Evolutionary conservation across 2,888 invertebrate species (phyloP).

Genomic region (Apotomis capreana): DNA sequence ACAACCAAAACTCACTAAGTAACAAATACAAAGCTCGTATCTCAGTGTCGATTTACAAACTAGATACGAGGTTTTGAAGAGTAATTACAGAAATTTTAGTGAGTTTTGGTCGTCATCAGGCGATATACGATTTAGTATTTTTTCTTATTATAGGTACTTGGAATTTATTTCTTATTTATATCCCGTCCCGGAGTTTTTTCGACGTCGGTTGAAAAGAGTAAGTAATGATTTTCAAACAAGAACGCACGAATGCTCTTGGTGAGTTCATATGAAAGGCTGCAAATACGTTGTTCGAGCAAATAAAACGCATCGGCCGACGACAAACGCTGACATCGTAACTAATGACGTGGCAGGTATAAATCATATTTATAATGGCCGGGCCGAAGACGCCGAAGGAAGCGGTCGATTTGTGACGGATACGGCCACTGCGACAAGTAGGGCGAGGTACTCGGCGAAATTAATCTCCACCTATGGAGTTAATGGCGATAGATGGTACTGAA

Average conservation of each 20-base stretch:
- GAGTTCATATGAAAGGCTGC: conserved; percentile 44
- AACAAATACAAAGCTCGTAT: no score
- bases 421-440: conserved; percentile 75
- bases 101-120: no score
- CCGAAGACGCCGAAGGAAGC: conserved; percentile 75
- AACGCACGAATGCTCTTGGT: conserved; percentile 21
- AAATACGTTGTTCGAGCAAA: conserved; percentile 66
- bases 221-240: conserved; percentile 23
- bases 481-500: conserved; percentile 5
- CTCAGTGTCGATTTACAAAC: no score
- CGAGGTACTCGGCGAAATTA: conserved; percentile 48
- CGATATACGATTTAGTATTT: no score
- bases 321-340: conserved; percentile 75
- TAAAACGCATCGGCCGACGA: conserved; percentile 73
- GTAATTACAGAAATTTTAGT: no score
- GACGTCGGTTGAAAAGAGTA: no score
- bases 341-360: conserved; percentile 81
- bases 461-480: conserved; percentile 15
- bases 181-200: no score
- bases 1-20: no score
- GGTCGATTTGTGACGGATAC: conserved; percentile 81
- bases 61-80: no score
- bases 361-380: conserved; percentile 75
- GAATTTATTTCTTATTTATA: no score
- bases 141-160: no score